Percentiles rank a stretch among this genome's conserved stretches.
Evolutionary conservation across 1,140 invertebrate species (phyloP).

Genomic region (Halictus rubicundus): DNA sequence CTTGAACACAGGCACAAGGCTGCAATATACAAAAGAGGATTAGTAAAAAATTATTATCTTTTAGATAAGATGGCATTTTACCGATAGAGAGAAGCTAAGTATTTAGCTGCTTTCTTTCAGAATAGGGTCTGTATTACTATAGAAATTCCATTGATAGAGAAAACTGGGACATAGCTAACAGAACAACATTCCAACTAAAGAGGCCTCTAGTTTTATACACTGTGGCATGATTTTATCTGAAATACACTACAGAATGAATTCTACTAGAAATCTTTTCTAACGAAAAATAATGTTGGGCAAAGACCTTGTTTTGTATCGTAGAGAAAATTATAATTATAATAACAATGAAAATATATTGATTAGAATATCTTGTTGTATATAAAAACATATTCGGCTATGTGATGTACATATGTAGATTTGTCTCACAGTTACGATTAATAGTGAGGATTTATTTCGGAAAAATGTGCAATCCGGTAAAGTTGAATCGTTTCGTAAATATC

Average conservation of each 20-base stretch:
- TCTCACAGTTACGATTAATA: background rate
- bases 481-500: background rate
- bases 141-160: slow-evolving; percentile 72
- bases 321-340: too few relatives aligned
- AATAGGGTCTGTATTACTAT: slow-evolving; percentile 57
- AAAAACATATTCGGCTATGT: background rate
- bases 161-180: slow-evolving; percentile 71
- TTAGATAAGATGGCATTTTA: background rate
- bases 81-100: slow-evolving; percentile 5
- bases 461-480: background rate
- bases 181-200: slow-evolving; percentile 66
- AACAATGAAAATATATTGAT: too few relatives aligned
- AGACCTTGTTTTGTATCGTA: background rate
- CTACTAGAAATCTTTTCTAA: background rate
- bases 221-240: background rate
- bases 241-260: background rate
- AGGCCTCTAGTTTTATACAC: slow-evolving; percentile 48
- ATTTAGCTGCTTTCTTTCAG: slow-evolving; percentile 20
- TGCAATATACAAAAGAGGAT: slow-evolving; percentile 32
- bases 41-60: background rate
- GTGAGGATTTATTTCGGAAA: background rate
- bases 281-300: too few relatives aligned
- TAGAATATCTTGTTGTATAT: background rate
- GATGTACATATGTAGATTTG: background rate
- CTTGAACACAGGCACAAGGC: slow-evolving; percentile 3